These are phyloP conservation scores for Amblyornis subalaris DNA, from an alignment of 2,113 vertebrate genomes.

Conservation along the genomic window DNA sequence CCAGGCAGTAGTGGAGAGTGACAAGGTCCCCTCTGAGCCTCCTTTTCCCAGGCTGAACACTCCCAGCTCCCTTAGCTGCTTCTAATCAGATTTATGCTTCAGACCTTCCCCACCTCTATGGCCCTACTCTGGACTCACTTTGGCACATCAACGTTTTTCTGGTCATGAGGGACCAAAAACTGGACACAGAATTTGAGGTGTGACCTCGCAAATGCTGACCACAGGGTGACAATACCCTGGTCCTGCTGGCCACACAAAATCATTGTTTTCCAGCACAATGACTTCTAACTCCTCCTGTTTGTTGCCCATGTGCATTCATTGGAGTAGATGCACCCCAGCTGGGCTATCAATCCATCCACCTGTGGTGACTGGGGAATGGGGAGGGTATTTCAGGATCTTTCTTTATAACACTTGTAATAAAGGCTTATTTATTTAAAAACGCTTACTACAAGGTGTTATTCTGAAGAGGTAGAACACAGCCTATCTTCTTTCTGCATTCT, in stretches of 20 bases:
- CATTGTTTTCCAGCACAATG: neutral
- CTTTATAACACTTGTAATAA: neutral
- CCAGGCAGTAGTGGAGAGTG: neutral
- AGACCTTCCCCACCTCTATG: neutral
- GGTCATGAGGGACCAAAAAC: neutral
- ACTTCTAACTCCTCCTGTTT: neutral
- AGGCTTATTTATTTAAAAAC: neutral
- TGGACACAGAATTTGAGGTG: neutral
- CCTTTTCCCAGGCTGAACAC: neutral
- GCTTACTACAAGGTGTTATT: neutral
- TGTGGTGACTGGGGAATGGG: neutral
- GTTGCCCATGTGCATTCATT: too few species aligned
- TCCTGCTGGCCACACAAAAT: neutral
- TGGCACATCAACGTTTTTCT: too few species aligned
- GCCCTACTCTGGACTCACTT: neutral
- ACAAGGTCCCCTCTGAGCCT: neutral
- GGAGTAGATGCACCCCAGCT: neutral
- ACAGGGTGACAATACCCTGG: rapidly evolving
- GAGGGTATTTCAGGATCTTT: neutral
- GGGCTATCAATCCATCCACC: neutral
- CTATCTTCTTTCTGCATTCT: neutral
- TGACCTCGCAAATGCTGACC: rapidly evolving
- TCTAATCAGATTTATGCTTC: too few species aligned
- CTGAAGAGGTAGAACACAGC: neutral
- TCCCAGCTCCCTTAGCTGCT: neutral